Evolutionary conservation across 2,113 vertebrate genomes (phyloP), one percentile per base, ranked within the genome.

Genomic region (Callipepla squamata): DNA sequence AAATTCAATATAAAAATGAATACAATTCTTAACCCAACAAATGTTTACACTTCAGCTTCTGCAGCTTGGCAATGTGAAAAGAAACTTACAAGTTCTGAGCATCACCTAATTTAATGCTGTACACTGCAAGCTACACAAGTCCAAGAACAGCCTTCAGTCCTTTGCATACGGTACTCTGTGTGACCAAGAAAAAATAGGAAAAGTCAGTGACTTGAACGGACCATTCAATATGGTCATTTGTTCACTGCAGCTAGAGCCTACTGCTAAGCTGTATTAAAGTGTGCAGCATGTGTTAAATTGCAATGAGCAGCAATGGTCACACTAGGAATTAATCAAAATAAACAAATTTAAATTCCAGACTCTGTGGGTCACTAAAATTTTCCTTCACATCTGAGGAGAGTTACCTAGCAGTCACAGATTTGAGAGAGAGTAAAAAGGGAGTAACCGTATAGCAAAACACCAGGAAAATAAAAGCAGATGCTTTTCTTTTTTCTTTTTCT

Each of bases 231-330:
- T 70, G 70, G 86, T 66, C 89, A 73, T 95, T 92, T 94, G 65
- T 80, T 94, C 58, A 78, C 47, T 70, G 80, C 45, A 81, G 85
- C 48, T 44, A 66, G 45, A 87, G 61, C 32, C 58, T 38, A 8
- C 75, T 93, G 23, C 85, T 73, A 65, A 89, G 75, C 63, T 83
- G 1, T 63, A 61, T 91, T 90, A 59, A 87, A 94, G 42, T 89
- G 90, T 93, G 91, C 92, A 93, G 50, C 28, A 18, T 65, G 89
- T 94, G 93, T 93, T 92, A 95, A 96, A 95, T 94, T 95, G 83
- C 45, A 57, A 53, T 51, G 87, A 81, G 87, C 94, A 91, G 69
- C 83, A 91, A 83, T 77, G 89, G 93, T 89, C 92, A 88, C 69
- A 80, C 68, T 70, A 81, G 69, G 80, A 94, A 92, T 94, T 95